phyloP scores from a whole-genome alignment of 2,888 invertebrate species.

The Meta bourneti region DNA sequence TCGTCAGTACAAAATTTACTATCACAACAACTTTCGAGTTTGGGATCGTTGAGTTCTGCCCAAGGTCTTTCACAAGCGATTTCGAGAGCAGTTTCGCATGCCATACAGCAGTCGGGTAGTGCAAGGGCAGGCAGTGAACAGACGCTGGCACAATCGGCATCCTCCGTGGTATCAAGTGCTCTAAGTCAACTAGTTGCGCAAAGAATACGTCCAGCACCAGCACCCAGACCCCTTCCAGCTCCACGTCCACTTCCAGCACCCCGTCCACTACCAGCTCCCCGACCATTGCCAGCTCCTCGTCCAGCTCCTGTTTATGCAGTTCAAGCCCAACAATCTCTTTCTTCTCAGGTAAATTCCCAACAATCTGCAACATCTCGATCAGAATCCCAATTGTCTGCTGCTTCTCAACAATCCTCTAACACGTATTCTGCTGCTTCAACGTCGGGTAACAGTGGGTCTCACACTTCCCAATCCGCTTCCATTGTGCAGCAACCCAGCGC shows the following conservation, averaged over 20 bases:
- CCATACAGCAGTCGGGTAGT: slow-evolving; percentile 10
- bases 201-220: not conserved
- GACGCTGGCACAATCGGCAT: not conserved
- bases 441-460: not conserved
- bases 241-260: slow-evolving; percentile 12
- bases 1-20: not conserved
- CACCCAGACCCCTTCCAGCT: not conserved
- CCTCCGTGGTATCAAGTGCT: not conserved
- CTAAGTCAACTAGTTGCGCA: not conserved
- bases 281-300: not conserved
- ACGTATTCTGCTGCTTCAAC: not conserved
- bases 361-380: not conserved
- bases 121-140: slow-evolving; percentile 9
- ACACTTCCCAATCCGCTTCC: not conserved
- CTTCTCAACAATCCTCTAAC: not conserved
- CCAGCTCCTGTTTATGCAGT: not conserved
- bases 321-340: slow-evolving; percentile 1
- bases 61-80: slow-evolving; percentile 23
- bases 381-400: not conserved
- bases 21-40: not conserved
- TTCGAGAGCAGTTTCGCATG: slow-evolving; percentile 6
- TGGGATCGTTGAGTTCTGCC: not conserved
- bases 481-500: not conserved
- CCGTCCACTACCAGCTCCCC: not conserved
- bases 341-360: not conserved